phyloP scores from a whole-genome alignment of 2,888 invertebrate species.

The Drosophila subquinaria region DNA sequence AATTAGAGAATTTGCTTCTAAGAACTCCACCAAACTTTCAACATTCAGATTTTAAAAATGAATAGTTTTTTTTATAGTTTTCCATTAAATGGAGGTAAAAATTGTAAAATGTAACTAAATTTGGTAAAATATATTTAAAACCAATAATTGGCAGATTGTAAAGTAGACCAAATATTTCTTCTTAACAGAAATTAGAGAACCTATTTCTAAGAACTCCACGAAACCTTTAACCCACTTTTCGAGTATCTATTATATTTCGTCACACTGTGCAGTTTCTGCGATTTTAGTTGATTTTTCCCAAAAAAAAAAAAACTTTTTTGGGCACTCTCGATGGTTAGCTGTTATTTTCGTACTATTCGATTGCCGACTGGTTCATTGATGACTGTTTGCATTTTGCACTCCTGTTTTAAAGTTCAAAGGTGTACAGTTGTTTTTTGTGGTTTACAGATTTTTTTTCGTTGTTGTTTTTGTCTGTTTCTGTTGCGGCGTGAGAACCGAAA shows the following conservation, averaged over 20 bases:
- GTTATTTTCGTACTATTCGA: slow-evolving; percentile 34
- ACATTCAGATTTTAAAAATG: too few relatives aligned
- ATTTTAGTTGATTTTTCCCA: slow-evolving; percentile 67
- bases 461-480: background rate
- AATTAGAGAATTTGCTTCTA: too few relatives aligned
- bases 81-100: too few relatives aligned
- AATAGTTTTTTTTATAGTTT: too few relatives aligned
- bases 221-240: background rate
- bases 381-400: slow-evolving; percentile 78
- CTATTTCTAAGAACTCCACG: background rate
- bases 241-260: background rate
- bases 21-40: too few relatives aligned
- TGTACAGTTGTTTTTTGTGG: slow-evolving; percentile 34
- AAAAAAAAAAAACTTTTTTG: slow-evolving; percentile 43
- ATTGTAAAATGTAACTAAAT: too few relatives aligned
- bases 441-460: slow-evolving; percentile 1
- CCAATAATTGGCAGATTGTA: too few relatives aligned
- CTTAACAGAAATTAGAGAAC: background rate
- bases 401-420: slow-evolving; percentile 80
- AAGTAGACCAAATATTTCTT: too few relatives aligned
- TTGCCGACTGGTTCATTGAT: slow-evolving; percentile 58
- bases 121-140: too few relatives aligned
- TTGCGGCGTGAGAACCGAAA: slow-evolving; percentile 72
- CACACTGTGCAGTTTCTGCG: slow-evolving; percentile 58
- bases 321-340: slow-evolving; percentile 21